phyloP scores from a whole-genome alignment of 2,888 invertebrate genomes.

The Chorisops tibialis region DNA sequence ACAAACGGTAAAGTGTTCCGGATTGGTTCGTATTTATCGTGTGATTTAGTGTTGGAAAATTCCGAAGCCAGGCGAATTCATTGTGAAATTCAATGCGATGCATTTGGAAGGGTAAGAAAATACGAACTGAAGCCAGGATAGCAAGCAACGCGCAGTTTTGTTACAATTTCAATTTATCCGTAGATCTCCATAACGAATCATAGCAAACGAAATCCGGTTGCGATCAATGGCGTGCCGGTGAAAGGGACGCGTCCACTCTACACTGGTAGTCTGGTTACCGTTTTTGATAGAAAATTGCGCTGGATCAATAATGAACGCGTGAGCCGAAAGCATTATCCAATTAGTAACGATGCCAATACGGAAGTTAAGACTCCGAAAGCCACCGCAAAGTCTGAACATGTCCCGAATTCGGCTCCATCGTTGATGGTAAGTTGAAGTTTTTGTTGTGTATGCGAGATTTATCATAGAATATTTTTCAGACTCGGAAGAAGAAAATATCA shows the following conservation, averaged over 20 bases:
- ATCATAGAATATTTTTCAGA: conserved; percentile 23
- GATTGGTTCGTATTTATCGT: conserved; percentile 44
- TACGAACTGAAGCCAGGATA: background rate
- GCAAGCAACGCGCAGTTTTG: background rate
- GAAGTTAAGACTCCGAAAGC: conserved; percentile 36
- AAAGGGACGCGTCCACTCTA: conserved; percentile 41
- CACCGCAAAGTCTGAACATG: conserved; percentile 36
- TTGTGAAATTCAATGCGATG: conserved; percentile 47
- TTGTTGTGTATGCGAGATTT: background rate
- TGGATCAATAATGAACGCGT: conserved; percentile 38
- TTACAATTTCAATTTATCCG: background rate
- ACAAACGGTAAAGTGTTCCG: conserved; percentile 42
- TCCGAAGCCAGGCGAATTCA: conserved; percentile 41
- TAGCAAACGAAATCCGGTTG: conserved; percentile 40
- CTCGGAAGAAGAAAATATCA: conserved; percentile 34
- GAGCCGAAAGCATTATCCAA: conserved; percentile 26
- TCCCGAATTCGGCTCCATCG: conserved; percentile 45
- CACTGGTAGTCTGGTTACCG: conserved; percentile 42
- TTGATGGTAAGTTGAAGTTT: conserved; percentile 38
- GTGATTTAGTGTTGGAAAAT: conserved; percentile 43
- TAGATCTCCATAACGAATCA: conserved; percentile 47
- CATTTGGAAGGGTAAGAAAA: conserved; percentile 47
- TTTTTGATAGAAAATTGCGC: conserved; percentile 43
- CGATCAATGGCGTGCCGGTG: conserved; percentile 41
- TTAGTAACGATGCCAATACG: conserved; percentile 7